Evolutionary conservation across 92 coral and sea anemone genomes (phyloP).

Genomic region (Micromussa lordhowensis): DNA sequence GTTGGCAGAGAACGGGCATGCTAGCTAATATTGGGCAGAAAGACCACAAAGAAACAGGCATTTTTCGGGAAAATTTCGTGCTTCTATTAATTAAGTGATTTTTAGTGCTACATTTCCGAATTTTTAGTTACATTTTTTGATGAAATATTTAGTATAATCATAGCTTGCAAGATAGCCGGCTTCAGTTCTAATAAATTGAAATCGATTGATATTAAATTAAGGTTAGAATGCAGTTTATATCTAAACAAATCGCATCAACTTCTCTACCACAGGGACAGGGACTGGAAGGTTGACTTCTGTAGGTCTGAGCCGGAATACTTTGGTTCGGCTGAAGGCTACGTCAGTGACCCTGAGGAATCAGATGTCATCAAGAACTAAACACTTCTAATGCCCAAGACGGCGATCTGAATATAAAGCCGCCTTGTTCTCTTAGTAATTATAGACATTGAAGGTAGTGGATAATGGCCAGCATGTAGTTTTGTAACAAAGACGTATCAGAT

Average conservation of each 20-base stretch:
- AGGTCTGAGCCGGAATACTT: background rate
- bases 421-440: background rate
- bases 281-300: constrained; percentile 29
- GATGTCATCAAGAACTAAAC: constrained; percentile 5
- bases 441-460: background rate
- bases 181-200: no score
- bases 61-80: no score
- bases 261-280: constrained; percentile 23
- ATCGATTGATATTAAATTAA: no score
- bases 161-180: no score
- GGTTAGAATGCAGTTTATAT: no score
- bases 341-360: background rate
- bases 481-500: background rate
- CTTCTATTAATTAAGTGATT: no score
- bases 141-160: no score
- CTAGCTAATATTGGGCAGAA: no score
- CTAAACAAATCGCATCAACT: background rate
- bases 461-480: background rate
- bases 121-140: no score
- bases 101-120: no score
- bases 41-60: no score
- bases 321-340: background rate
- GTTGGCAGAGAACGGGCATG: no score
- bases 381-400: background rate
- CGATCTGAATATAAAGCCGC: background rate